These are phyloP conservation scores for Pterocles gutturalis DNA, from an alignment of 2,113 vertebrate genomes.

Conservation along the genomic window DNA sequence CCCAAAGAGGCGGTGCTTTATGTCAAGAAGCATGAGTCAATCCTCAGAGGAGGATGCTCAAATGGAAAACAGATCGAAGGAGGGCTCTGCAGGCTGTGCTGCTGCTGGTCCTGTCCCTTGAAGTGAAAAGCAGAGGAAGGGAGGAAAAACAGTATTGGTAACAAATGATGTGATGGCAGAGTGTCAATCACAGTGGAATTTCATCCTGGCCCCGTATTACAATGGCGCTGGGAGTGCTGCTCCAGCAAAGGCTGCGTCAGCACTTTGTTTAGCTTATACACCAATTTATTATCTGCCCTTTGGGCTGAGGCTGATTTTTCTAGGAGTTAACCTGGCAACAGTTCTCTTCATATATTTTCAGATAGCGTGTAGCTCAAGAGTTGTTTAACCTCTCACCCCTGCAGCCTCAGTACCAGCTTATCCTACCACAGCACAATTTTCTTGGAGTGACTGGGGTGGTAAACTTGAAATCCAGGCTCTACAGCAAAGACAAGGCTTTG, in stretches of 20 bases:
- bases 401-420: not conserved
- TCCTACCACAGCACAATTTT: accelerated
- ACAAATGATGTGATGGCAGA: not conserved
- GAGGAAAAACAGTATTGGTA: not conserved
- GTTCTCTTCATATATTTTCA: not conserved
- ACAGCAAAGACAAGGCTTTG: not conserved
- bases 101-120: constrained; percentile 22
- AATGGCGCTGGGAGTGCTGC: not conserved
- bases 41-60: constrained; percentile 17
- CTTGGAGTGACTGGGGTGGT: no score
- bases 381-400: not conserved
- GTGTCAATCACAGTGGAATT: not conserved
- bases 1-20: constrained; percentile 27
- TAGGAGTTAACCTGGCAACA: not conserved
- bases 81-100: not conserved
- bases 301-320: not conserved
- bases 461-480: not conserved
- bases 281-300: not conserved
- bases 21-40: constrained; percentile 36
- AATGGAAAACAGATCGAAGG: constrained; percentile 30
- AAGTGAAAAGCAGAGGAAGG: constrained; percentile 6
- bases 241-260: not conserved
- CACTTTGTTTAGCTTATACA: not conserved
- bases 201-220: not conserved
- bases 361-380: not conserved